Evolutionary conservation across 1,140 invertebrate species (phyloP), one percentile per base, ranked within the genome.

Genomic region (roundworm (Caenorhabditis elegans)): DNA sequence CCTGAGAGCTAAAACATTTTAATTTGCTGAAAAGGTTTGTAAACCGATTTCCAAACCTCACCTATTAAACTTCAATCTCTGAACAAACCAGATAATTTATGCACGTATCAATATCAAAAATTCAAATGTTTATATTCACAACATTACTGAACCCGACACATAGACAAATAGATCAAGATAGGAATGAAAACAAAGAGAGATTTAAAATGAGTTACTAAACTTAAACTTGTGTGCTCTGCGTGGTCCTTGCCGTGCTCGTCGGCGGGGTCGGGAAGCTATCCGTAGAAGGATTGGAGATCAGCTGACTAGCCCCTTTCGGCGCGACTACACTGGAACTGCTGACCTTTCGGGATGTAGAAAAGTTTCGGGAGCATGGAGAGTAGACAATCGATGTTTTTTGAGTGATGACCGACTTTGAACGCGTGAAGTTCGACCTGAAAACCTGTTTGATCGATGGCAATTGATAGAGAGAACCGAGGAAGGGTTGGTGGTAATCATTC

Each of bases 341-440:
- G 60, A 70, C 43, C 19, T 39, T 70, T 70, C 60, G 60, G 60
- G 60, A 39, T 39, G 60, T 70, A 70, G 60, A 70, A 19, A 70
- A 70, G 80, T 76, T 77, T 43, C 75, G 34, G 43, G 80, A 46
- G 13, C 53, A 81, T 39, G 80, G 80, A 22, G 80, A 81, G 51
- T 81, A 81, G 60, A 60, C 80, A 47, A 81, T 39, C 22, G 80
- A 81, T 28, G 80, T 81, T 76, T 81, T 81, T 48, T 76, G 65
- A 47, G 80, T 81, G 28, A 81, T 47, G 31, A 81, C 49, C 36
- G 80, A 81, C 51, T 81, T 81, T 65, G 51, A 53, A 43, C 65
- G 31, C 53, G 36, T 53, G 46, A 77, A 70, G 46, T 60, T 60
- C 24, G 80, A 81, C 53, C 80, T 81, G 70, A 70, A 75, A 81